Conservation (phyloP, 2,113 vertebrate species). For the Dromas ardeola region DNA sequence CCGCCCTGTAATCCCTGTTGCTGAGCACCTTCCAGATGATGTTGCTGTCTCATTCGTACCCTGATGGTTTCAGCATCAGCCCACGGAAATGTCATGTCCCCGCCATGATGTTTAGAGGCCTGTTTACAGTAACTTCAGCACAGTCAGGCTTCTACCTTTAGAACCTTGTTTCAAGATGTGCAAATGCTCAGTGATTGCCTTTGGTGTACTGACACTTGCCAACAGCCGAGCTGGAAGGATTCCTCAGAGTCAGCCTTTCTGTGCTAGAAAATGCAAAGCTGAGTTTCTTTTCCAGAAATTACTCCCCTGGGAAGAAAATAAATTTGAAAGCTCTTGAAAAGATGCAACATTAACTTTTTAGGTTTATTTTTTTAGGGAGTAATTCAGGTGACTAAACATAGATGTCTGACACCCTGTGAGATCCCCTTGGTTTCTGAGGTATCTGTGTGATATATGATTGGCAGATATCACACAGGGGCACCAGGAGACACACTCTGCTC, state of each 20-base stretch:
- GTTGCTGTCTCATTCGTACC: background rate
- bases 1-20: background rate
- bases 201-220: background rate
- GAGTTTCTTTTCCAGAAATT: background rate
- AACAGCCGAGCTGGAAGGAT: background rate
- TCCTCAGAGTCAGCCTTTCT: constrained; percentile 15
- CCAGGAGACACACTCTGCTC: background rate
- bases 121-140: background rate
- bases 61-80: background rate
- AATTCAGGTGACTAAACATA: background rate
- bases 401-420: background rate
- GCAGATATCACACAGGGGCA: background rate
- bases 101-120: background rate
- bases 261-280: background rate
- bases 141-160: background rate
- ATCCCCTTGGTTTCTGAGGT: background rate
- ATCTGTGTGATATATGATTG: background rate
- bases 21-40: background rate
- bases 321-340: background rate
- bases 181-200: background rate
- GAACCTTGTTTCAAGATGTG: background rate
- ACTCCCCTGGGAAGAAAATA: background rate
- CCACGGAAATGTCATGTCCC: background rate
- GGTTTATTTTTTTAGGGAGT: background rate
- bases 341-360: background rate